These are phyloP conservation scores for Diabrotica balteata DNA, from an alignment of 2,888 invertebrate genomes.

Conservation along the genomic window DNA sequence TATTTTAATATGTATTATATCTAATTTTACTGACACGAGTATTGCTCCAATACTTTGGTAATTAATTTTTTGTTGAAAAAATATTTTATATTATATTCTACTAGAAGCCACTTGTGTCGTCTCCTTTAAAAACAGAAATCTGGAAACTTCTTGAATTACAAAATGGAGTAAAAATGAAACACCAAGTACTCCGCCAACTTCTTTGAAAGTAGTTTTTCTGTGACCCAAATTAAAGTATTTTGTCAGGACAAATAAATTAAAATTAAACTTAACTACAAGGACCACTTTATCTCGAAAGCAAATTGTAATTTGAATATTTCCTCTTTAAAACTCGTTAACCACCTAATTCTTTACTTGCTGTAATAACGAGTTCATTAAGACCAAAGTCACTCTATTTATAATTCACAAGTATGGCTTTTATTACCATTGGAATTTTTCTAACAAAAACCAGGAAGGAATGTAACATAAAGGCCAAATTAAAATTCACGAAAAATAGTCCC, in stretches of 20 bases:
- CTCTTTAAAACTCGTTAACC: slow-evolving; percentile 6
- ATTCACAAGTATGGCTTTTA: slow-evolving; percentile 7
- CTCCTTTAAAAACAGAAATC: no score
- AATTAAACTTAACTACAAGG: neutral
- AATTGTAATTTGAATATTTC: slow-evolving; percentile 8
- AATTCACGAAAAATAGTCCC: slow-evolving; percentile 23
- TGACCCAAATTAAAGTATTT: no score
- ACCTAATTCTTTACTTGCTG: slow-evolving; percentile 5
- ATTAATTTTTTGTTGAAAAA: no score
- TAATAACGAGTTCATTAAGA: slow-evolving; percentile 9
- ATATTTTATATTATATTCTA: no score
- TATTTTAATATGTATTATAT: no score
- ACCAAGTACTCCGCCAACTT: no score
- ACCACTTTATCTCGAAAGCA: neutral
- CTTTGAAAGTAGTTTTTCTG: no score
- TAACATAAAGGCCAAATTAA: slow-evolving; percentile 18
- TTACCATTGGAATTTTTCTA: slow-evolving; percentile 6
- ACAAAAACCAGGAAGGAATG: slow-evolving; percentile 12
- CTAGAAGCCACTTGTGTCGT: no score
- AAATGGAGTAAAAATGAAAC: no score
- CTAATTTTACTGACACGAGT: no score
- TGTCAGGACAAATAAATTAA: neutral
- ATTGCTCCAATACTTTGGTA: no score
- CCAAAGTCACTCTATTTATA: slow-evolving; percentile 9
- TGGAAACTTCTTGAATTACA: no score